phyloP scores from a whole-genome alignment of 2,888 invertebrate genomes.

The Globia sparganii region DNA sequence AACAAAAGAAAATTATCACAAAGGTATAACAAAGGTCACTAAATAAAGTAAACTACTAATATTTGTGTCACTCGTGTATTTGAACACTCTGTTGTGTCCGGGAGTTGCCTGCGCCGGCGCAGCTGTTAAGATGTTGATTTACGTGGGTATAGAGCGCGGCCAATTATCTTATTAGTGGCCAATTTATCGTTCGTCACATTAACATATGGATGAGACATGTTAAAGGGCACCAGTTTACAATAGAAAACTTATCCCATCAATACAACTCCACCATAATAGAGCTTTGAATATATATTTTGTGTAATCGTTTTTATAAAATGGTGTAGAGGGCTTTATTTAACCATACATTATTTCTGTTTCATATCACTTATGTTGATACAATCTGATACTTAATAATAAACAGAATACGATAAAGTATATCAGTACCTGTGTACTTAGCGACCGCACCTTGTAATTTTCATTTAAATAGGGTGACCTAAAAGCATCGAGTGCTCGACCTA shows the following conservation, averaged over 20 bases:
- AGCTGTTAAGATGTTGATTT: constrained; percentile 89
- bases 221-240: constrained; percentile 69
- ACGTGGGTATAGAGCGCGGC: constrained; percentile 86
- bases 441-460: constrained; percentile 46
- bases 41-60: constrained; percentile 60
- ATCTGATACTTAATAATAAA: constrained; percentile 17
- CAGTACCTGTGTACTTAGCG: constrained; percentile 28
- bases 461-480: constrained; percentile 52
- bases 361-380: background rate
- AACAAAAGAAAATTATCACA: constrained; percentile 44
- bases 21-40: constrained; percentile 57
- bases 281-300: constrained; percentile 26
- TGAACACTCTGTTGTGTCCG: constrained; percentile 71
- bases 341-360: constrained; percentile 10
- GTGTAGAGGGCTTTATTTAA: background rate
- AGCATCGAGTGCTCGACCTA: constrained; percentile 47
- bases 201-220: constrained; percentile 82
- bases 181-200: constrained; percentile 89
- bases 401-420: constrained; percentile 16
- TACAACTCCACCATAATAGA: constrained; percentile 11
- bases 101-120: constrained; percentile 72
- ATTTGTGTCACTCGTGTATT: constrained; percentile 63
- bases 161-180: constrained; percentile 90
- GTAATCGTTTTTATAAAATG: constrained; percentile 26
- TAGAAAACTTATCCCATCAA: constrained; percentile 42